Evolutionary conservation across 2,797 vertebrate species (phyloP).

Genomic region (Salarias fasciatus): DNA sequence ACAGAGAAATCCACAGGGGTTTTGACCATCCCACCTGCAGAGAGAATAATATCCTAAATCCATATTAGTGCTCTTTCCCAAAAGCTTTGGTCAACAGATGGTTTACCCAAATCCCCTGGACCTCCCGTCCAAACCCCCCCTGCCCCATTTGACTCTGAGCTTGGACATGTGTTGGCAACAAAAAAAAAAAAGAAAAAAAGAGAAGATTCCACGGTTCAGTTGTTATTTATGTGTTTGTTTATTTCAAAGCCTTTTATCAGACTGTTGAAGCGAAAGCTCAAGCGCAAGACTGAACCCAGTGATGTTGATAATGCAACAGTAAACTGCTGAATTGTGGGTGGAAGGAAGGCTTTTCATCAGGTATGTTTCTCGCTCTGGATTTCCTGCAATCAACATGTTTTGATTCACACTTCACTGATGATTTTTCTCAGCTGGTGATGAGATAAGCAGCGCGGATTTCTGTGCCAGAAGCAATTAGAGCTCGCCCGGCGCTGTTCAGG

Average conservation of each 20-base stretch:
- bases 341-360: constrained; percentile 16
- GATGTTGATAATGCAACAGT: background rate
- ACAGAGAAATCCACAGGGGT: constrained; percentile 71
- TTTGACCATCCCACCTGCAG: constrained; percentile 82
- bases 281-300: background rate
- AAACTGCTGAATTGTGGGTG: background rate
- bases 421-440: constrained; percentile 68
- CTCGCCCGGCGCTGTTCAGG: constrained; percentile 63
- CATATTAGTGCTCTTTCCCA: constrained; percentile 83
- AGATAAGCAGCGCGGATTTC: constrained; percentile 65
- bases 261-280: background rate
- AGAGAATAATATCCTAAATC: constrained; percentile 85
- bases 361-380: constrained; percentile 19
- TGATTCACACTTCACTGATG: constrained; percentile 61
- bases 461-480: constrained; percentile 77
- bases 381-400: constrained; percentile 64
- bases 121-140: constrained; percentile 59
- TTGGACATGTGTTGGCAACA: constrained; percentile 72
- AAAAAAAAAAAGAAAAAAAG: constrained; percentile 21
- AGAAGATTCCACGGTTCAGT: constrained; percentile 39
- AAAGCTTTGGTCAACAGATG: constrained; percentile 85
- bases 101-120: constrained; percentile 81
- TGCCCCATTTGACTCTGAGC: constrained; percentile 70
- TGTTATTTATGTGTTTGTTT: constrained; percentile 21
- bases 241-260: background rate